Base-by-base conservation (phyloP, 2,888 invertebrate species). In the Plebejus argus region DNA sequence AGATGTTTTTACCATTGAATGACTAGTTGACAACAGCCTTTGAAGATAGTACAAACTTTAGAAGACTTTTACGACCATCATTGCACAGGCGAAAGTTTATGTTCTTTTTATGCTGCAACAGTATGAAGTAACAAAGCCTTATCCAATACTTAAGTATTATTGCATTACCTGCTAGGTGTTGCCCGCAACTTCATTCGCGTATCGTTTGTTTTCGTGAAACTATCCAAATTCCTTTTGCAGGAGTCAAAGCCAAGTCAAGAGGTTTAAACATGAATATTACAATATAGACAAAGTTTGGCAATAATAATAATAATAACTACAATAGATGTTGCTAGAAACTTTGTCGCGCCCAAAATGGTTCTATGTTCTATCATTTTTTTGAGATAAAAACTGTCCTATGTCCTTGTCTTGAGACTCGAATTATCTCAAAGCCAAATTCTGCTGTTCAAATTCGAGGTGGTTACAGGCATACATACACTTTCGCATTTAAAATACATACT, bases 21-120 rank as follows among this genome's bases (percentile, higher is more conserved):
- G 18, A 66, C 66, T 33, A 28, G 28, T 7, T 28, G 66, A 66
- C 23, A 66, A 12, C 66, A 66, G 66, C 20, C 28, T 66, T 1
- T 33, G 15, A 66, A 66, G 66, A 66, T 33, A 66, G 66, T 66
- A 28, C 15, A 66, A 33, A 66, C 66, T 61, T 61, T 66, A 66
- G 6, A 66, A 66, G 15, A 28, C 28, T 28, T 12, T 20, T 66
- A 33, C 33, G 28, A 66, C 66, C 12, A 5, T 66, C 66, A 66
- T 33, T 28, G 66, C 66, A 33, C 20, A 23, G 23, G 66, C 28
- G 66, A 66, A 66, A 33, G 66, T 66, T 66, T 66, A 5, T 61
- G 58, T 61, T 23, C 12, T 20, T 61, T 61, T 23, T 61, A 61
- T 61, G 61, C 12, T 66, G 66, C 66, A 66, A 66, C 15, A 66